A percentile compares a stretch with the other conserved stretches of the same genome.
These are phyloP conservation scores for Celastrina argiolus DNA, from an alignment of 2,888 invertebrate species.

Conservation along the genomic window DNA sequence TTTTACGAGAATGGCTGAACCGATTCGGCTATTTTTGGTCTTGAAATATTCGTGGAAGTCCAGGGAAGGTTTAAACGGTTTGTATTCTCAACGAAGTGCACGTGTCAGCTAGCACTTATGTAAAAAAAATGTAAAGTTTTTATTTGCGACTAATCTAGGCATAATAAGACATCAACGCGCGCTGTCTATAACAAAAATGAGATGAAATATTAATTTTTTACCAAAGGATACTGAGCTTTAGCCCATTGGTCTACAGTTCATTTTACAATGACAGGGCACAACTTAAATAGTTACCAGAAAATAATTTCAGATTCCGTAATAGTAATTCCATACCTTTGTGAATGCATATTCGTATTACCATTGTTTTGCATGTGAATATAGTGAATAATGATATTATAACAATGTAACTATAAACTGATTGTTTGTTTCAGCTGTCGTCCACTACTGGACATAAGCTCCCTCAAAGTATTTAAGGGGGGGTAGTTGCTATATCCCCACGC, in stretches of 20 bases:
- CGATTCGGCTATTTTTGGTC: too few relatives aligned
- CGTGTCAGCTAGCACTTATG: too few relatives aligned
- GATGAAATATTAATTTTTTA: constrained; percentile 11
- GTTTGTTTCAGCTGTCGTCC: too few relatives aligned
- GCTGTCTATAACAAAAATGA: constrained; percentile 18
- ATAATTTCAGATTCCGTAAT: constrained; percentile 9
- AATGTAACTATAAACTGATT: too few relatives aligned
- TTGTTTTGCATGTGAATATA: neutral
- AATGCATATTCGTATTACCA: neutral
- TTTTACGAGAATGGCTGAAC: too few relatives aligned
- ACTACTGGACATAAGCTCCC: too few relatives aligned
- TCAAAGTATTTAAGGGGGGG: too few relatives aligned
- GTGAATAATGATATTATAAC: neutral
- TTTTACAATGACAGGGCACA: neutral
- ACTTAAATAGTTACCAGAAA: constrained; percentile 14
- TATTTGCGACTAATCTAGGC: neutral
- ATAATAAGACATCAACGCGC: neutral
- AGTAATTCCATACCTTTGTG: constrained; percentile 16
- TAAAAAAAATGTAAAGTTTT: too few relatives aligned
- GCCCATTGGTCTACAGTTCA: neutral
- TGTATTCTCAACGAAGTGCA: too few relatives aligned
- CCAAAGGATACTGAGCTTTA: neutral
- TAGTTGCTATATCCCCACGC: too few relatives aligned
- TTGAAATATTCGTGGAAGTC: too few relatives aligned
- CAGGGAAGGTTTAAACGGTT: too few relatives aligned